Evolutionary conservation across 2,888 invertebrate genomes (phyloP).

Genomic region (Sacculina carcini): DNA sequence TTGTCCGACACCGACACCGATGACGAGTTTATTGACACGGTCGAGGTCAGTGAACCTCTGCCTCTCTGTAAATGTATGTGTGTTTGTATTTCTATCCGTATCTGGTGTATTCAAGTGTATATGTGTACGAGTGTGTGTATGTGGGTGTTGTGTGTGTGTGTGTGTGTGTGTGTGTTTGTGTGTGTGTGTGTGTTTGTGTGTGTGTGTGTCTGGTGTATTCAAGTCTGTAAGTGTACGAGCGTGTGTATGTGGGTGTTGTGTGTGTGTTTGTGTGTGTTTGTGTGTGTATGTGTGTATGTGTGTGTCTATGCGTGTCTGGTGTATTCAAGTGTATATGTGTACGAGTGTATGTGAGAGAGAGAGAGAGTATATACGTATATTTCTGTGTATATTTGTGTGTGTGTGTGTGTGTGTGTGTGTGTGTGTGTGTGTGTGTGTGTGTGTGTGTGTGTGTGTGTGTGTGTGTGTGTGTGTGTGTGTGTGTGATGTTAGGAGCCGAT

Average conservation of each 20-base stretch:
- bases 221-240: no score
- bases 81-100: no score
- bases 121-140: not conserved
- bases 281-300: not conserved
- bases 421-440: not conserved
- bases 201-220: not conserved
- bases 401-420: not conserved
- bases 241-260: not conserved
- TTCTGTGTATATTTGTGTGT: not conserved
- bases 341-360: not conserved
- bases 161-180: not conserved
- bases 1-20: constrained; percentile 13
- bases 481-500: no score
- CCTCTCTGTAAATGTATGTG: not conserved
- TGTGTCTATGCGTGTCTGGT: not conserved
- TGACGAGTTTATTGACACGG: constrained; percentile 13
- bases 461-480: not conserved
- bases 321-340: not conserved
- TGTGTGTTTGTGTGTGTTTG: not conserved
- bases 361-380: not conserved
- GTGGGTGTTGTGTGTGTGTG: not conserved
- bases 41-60: constrained; percentile 10
- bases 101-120: not conserved
- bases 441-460: not conserved
- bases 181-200: not conserved